Evolutionary conservation across 64 coral and sea anemone genomes (phyloP).

Genomic region (Trachythela sp.): DNA sequence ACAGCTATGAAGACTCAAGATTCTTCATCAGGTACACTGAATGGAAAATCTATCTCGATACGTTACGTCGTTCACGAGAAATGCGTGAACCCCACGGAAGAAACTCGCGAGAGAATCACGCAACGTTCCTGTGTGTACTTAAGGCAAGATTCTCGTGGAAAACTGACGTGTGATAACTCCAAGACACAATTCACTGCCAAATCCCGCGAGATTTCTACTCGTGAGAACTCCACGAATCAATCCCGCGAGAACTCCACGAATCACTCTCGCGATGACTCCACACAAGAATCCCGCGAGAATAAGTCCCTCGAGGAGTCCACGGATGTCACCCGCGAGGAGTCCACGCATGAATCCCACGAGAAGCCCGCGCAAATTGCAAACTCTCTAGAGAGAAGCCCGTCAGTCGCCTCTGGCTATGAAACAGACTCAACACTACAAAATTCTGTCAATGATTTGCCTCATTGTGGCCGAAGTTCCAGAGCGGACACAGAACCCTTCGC

Average conservation of each 20-base stretch:
- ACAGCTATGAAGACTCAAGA: not conserved
- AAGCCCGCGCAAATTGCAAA: not conserved
- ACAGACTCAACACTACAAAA: not conserved
- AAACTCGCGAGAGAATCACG: not conserved
- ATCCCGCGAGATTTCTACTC: not conserved
- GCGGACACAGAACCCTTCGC: not conserved
- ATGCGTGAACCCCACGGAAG: not conserved
- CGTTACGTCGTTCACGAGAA: constrained; percentile 6
- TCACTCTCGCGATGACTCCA: not conserved
- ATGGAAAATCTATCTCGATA: not conserved
- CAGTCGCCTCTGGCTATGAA: constrained; percentile 4
- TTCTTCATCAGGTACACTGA: not conserved
- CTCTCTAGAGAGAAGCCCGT: not conserved
- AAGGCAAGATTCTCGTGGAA: not conserved
- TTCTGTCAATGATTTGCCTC: not conserved
- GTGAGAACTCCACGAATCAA: not conserved
- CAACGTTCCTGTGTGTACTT: not conserved
- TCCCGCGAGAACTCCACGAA: not conserved
- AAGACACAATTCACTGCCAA: no score
- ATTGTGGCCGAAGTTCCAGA: not conserved
- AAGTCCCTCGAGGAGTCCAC: no score
- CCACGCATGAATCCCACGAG: not conserved
- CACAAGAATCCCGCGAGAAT: not conserved
- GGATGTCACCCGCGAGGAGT: not conserved
- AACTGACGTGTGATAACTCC: not conserved